phyloP scores from a whole-genome alignment of 2,113 vertebrate species.

The Recurvirostra avosetta region DNA sequence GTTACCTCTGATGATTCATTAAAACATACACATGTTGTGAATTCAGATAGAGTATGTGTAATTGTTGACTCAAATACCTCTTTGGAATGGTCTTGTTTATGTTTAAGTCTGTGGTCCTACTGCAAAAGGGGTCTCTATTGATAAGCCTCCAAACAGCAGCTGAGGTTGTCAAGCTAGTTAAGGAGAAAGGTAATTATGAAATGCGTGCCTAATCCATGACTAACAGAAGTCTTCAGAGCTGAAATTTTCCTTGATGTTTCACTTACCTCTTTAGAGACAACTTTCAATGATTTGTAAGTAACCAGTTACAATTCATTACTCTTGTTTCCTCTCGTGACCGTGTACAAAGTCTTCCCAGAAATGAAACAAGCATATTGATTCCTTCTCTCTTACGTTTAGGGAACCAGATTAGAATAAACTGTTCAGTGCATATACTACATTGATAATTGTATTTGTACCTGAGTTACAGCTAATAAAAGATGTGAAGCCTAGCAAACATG shows the following conservation, averaged over 20 bases:
- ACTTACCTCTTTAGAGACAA: neutral
- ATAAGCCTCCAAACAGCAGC: neutral
- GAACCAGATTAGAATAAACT: neutral
- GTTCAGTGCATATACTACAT: neutral
- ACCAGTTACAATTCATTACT: neutral
- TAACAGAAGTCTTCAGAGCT: neutral
- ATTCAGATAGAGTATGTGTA: neutral
- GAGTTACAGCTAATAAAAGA: neutral
- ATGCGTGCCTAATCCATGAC: neutral
- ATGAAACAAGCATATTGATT: conserved; percentile 10
- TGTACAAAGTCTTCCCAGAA: neutral
- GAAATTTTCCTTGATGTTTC: conserved; percentile 2
- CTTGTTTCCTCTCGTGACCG: neutral
- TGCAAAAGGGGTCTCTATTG: neutral
- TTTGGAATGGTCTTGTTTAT: neutral
- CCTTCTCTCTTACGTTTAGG: neutral
- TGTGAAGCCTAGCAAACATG: neutral
- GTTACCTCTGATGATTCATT: neutral
- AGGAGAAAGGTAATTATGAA: neutral
- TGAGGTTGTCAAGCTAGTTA: neutral
- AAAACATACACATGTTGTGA: neutral
- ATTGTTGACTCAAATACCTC: neutral
- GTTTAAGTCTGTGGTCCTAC: neutral
- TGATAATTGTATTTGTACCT: neutral
- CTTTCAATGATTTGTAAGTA: neutral